Percentiles rank a stretch among this genome's conserved stretches.
Conservation (phyloP, 2,888 invertebrate species). For the Anoncus sp. region DNA sequence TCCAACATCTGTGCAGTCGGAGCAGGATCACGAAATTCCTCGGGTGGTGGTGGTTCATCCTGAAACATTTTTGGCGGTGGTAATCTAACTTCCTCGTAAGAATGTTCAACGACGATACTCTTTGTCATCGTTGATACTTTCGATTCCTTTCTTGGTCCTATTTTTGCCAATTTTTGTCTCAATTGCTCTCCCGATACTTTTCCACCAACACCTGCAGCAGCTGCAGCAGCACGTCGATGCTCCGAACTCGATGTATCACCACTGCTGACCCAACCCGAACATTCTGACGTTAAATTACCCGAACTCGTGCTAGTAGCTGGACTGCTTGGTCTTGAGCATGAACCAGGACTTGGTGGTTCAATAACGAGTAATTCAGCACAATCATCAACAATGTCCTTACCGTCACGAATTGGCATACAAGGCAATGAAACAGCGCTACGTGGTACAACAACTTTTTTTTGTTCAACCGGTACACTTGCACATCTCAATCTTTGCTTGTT, state of each 20-base stretch:
- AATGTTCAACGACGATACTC: constrained; percentile 83
- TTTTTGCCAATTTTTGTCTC: constrained; percentile 87
- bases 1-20: constrained; percentile 84
- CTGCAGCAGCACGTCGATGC: constrained; percentile 73
- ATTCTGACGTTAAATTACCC: constrained; percentile 89
- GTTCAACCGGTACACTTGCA: constrained; percentile 81
- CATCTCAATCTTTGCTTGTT: constrained; percentile 78
- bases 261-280: constrained; percentile 95
- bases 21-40: constrained; percentile 87
- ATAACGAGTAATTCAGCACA: no score
- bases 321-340: constrained; percentile 76
- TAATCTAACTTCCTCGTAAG: constrained; percentile 88
- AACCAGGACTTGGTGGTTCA: constrained; percentile 77
- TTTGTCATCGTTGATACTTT: constrained; percentile 4
- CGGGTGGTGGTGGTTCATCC: constrained; percentile 91
- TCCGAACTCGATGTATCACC: constrained; percentile 83
- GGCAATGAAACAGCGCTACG: constrained; percentile 81
- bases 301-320: constrained; percentile 85
- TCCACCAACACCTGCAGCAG: no score
- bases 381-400: no score
- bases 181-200: constrained; percentile 86
- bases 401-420: constrained; percentile 80
- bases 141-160: constrained; percentile 84
- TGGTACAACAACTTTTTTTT: constrained; percentile 79
- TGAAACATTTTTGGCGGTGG: constrained; percentile 94